Conservation (phyloP, 2,888 invertebrate genomes). For the Leptinotarsa peninsularis region DNA sequence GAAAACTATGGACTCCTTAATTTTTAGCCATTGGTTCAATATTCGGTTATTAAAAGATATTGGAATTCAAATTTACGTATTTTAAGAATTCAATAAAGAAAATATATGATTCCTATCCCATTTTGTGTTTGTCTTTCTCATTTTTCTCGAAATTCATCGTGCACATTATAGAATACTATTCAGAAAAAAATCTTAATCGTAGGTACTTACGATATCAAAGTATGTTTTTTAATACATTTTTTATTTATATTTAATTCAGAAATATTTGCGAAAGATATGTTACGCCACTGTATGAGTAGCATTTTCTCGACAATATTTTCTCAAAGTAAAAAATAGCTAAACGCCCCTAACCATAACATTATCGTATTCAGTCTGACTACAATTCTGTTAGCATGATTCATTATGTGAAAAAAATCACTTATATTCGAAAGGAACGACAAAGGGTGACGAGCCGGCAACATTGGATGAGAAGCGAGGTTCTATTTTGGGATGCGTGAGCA, state of each 20-base stretch:
- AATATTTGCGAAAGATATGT: not conserved
- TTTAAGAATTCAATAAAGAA: too few species aligned
- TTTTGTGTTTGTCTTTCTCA: too few species aligned
- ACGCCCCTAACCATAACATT: slow-evolving; percentile 1
- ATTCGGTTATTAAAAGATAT: too few species aligned
- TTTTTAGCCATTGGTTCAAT: too few species aligned
- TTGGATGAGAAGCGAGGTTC: slow-evolving; percentile 15
- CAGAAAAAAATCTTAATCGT: not conserved
- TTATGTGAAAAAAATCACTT: not conserved
- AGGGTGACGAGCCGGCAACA: slow-evolving; percentile 1
- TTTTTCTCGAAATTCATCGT: too few species aligned
- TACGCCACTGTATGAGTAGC: not conserved
- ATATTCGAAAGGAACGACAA: slow-evolving; percentile 11
- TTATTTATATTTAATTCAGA: not conserved
- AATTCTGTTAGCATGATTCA: not conserved
- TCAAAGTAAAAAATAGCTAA: not conserved
- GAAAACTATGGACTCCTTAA: too few species aligned
- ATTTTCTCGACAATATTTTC: not conserved
- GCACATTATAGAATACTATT: too few species aligned
- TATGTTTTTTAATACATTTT: not conserved
- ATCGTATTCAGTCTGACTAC: not conserved
- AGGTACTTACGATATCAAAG: not conserved
- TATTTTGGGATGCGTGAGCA: slow-evolving; percentile 21
- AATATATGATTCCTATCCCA: too few species aligned
- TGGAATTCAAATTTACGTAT: too few species aligned